Conservation (phyloP, 2,113 vertebrate genomes). For the Gavialis gangeticus region DNA sequence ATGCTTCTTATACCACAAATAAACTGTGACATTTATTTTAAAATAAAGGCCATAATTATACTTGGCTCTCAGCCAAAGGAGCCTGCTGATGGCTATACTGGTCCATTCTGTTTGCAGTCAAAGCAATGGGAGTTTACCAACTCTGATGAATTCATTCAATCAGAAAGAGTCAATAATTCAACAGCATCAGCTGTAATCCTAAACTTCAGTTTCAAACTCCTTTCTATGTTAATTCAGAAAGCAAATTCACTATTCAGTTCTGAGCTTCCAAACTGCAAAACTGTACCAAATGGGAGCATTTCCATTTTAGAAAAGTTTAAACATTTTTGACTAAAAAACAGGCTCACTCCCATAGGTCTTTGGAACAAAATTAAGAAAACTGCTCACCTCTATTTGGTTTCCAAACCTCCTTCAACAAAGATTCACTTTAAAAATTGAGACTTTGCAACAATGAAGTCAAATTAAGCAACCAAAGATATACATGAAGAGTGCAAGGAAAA, state of each 20-base stretch:
- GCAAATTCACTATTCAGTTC: background rate
- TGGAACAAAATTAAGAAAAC: background rate
- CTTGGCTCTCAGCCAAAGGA: background rate
- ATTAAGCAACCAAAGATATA: background rate
- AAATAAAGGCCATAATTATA: constrained; percentile 42
- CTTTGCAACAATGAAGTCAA: background rate
- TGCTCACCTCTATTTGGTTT: background rate
- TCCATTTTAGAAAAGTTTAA: background rate
- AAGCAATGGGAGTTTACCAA: background rate
- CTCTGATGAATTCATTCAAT: constrained; percentile 12
- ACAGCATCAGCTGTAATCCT: background rate
- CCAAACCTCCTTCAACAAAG: background rate
- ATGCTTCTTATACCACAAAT: background rate
- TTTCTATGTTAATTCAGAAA: background rate
- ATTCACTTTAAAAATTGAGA: background rate
- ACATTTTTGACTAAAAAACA: background rate
- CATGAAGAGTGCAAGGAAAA: background rate
- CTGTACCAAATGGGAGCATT: background rate
- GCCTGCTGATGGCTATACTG: constrained; percentile 17
- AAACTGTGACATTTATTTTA: constrained; percentile 27
- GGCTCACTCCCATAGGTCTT: background rate
- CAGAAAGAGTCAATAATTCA: constrained; percentile 6
- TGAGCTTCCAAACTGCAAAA: background rate
- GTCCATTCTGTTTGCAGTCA: constrained; percentile 28
- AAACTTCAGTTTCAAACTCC: background rate